Evolutionary conservation across 2,797 vertebrate species (phyloP), one percentile per base, ranked within the genome.

Genomic region (Phoeniculus purpureus): DNA sequence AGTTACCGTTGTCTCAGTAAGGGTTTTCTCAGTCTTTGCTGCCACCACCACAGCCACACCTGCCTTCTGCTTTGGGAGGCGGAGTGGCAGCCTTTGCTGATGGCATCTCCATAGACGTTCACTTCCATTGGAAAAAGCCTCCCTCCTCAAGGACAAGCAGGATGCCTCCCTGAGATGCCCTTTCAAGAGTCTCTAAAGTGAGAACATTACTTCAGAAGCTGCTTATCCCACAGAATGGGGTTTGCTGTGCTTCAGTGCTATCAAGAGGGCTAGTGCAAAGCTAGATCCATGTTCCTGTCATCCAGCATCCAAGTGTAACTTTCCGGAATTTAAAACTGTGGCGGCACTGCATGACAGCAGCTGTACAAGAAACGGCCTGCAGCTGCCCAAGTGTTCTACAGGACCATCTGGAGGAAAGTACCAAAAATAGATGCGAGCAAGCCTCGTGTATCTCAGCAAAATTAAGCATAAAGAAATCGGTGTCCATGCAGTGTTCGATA

Each of bases 401-500:
- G 94, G 90, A 81, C 94, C 86, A 90, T 81, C 89, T 89, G 94
- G 86, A 95, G 68, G 85, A 93, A 96, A 90, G 82, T 93, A 87
- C 82, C 71, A 84, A 81, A 93, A 94, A 92, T 5, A 92, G 88
- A 87, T 79, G 90, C 67, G 1, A 94, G 84, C 76, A 72, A 95
- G 85, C 67, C 71, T 87, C 1, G 2, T 94, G 92, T 82, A 79
- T 50, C 92, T 72, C 94, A 91, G 87, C 82, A 95, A 96, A 97
- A 96, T 78, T 79, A 97, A 90, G 92, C 91, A 34, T 83, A 94
- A 94, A 87, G 87, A 90, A 97, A 92, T 37, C 31, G 45, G 94
- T 85, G 88, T 92, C 85, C 97, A 97, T 97, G 97, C 97, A 94
- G 71, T 79, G 90, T 87, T 84, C 88, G 89, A 96, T 96, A 96